Base-by-base conservation (phyloP, 2,888 invertebrate species). In the Platycheirus rosarum region DNA sequence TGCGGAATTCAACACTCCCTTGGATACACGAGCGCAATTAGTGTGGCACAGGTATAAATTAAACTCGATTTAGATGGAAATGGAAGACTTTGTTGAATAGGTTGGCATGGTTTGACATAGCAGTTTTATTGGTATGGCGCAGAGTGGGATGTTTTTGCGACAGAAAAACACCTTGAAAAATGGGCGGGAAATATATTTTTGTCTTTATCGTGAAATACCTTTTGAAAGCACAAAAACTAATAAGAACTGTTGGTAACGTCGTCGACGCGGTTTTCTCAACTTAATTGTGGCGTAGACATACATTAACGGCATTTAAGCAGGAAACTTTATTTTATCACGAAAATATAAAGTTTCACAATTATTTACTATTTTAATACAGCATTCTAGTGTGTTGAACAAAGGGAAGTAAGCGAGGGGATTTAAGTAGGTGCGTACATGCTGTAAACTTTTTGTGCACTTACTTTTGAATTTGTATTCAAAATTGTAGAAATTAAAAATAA, bases 21-120 rank as follows among this genome's bases (percentile, higher is more conserved):
- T 66, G 51, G 76, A 76, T 53, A 46, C n/a, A n/a, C 69, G n/a
- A 55, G 70, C 70, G 55, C 80, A 76, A 80, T 80, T 80, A 80
- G 80, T 40, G 7, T 42, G 26, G 65, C 70, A 53, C 76, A 80
- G 62, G 70, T 76, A 76, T 66, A 70, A 80, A 76, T 80, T 80
- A 80, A 62, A 66, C 60, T 76, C 53, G 76, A 76, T 62, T 75
- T 65, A 53, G 46, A 55, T 40, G 63, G 29, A 16, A 48, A 42
- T 49, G 44, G 23, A 1, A n/a, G 26, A 29, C n/a, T 14, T 3
- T 29, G 14, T 13, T 23, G 37, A 11, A 49, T 40, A 16, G 23
- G n/a, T 13, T 4, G 13, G 29, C 11, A 11, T 49, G 14, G 29
- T 35, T n/a, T 29, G 29, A 9, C 26, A 55, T 26, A 35, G 55